These are phyloP conservation scores for Ephydatia muelleri DNA, from an alignment of 37 sponge, comb jelly and placozoan genomes.

Conservation along the genomic window DNA sequence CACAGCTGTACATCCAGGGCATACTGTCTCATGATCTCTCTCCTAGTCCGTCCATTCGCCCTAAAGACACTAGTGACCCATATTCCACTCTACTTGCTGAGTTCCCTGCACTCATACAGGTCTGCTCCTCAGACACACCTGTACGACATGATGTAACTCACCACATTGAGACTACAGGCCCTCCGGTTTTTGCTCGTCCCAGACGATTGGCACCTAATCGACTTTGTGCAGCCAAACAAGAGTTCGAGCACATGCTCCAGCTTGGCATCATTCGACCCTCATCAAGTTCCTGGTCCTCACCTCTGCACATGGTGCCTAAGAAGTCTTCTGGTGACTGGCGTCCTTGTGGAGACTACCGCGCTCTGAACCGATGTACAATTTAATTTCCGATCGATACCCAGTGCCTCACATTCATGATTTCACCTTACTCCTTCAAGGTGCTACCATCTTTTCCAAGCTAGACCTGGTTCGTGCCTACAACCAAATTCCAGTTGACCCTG, in stretches of 20 bases:
- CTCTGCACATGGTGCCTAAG: no score
- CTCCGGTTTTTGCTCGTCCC: constrained; percentile 57
- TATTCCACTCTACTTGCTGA: constrained; percentile 14
- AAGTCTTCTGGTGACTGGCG: constrained; percentile 57
- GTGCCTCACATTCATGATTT: constrained; percentile 62
- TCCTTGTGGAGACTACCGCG: no score
- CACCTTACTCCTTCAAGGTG: constrained; percentile 31
- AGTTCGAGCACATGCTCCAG: constrained; percentile 55
- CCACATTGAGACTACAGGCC: constrained; percentile 41
- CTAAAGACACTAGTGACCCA: neutral
- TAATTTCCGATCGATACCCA: constrained; percentile 51
- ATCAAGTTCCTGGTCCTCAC: constrained; percentile 44
- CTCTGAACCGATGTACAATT: constrained; percentile 20
- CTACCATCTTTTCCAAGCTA: constrained; percentile 61
- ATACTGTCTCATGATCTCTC: neutral
- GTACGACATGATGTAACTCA: constrained; percentile 30
- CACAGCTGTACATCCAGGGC: constrained; percentile 14
- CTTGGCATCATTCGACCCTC: constrained; percentile 52
- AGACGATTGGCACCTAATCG: constrained; percentile 47
- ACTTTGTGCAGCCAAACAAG: constrained; percentile 18
- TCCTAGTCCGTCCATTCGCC: constrained; percentile 2
- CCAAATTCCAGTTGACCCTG: constrained; percentile 38
- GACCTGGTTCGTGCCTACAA: no score
- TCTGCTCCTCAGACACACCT: neutral
- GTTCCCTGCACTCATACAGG: constrained; percentile 17